Evolutionary conservation across 2,797 vertebrate genomes (phyloP), one percentile per base, ranked within the genome.

Genomic region (Poeciliopsis turneri): DNA sequence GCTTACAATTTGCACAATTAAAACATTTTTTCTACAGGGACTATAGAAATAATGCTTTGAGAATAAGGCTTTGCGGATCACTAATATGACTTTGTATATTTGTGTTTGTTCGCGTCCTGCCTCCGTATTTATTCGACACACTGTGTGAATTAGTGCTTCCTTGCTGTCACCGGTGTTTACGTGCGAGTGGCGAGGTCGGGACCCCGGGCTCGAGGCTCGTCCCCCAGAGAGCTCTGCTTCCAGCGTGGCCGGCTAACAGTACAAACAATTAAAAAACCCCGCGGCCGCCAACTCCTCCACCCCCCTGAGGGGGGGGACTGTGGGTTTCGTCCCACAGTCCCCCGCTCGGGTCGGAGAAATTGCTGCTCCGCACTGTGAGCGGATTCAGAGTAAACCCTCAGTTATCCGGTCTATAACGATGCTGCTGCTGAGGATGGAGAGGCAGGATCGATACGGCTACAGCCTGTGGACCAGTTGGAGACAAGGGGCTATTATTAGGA

Each of bases 401-500:
- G 66, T 89, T 76, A 88, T 91, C 77, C 78, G 82, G 79, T 87
- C 88, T 90, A 79, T 93, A 93, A 94, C 86, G 90, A 93, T 87
- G 92, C 82, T 23, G 88, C 75, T 76, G 83, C 66, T 36, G 85
- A 87, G 86, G 88, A 89, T 85, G 86, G 88, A 90, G 90, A 89
- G 90, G 87, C 78, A 90, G 85, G 82, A 93, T 94, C 93, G 79
- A 93, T 94, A 88, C 72, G 59, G 87, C 89, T 93, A 87, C 90
- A 92, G 92, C 92, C 92, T 92, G 92, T 93, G 92, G 90, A 93
- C 90, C 91, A 88, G 82, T 87, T 89, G 88, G 91, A 94, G 91
- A 92, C 89, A 88, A 86, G 83, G 83, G 88, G 90, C 93, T 92
- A 92, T 94, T 94, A 94, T 93, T 92, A 94, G 93, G 92, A 92